Evolutionary conservation across 2,888 invertebrate genomes (phyloP).

Genomic region (Malachius bipustulatus): DNA sequence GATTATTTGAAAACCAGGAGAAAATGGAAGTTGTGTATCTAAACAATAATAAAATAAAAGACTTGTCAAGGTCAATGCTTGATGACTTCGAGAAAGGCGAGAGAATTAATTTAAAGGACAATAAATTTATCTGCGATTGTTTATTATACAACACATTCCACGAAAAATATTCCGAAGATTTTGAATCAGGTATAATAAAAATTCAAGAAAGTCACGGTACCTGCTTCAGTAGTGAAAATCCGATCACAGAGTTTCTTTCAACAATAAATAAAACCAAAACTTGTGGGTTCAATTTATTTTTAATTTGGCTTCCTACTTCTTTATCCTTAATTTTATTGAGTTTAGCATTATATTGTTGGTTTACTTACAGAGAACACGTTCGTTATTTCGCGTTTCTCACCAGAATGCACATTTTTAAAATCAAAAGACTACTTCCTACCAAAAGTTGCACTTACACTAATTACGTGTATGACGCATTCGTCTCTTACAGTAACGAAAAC

Average conservation of each 20-base stretch:
- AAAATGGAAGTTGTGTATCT: slow-evolving; percentile 36
- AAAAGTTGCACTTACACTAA: slow-evolving; percentile 26
- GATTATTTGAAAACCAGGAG: slow-evolving; percentile 39
- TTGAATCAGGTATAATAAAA: slow-evolving; percentile 13
- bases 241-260: background rate
- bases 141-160: slow-evolving; percentile 14
- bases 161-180: slow-evolving; percentile 13
- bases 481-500: slow-evolving; percentile 49
- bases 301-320: too few species aligned
- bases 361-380: slow-evolving; percentile 40
- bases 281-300: background rate
- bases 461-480: slow-evolving; percentile 48
- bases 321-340: too few species aligned
- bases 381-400: slow-evolving; percentile 46
- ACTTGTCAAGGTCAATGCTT: slow-evolving; percentile 45
- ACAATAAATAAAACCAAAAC: background rate
- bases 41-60: slow-evolving; percentile 44
- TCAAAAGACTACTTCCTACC: slow-evolving; percentile 23
- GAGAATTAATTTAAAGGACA: slow-evolving; percentile 40
- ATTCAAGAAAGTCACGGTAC: slow-evolving; percentile 14
- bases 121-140: slow-evolving; percentile 46
- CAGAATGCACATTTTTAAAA: slow-evolving; percentile 40
- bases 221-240: slow-evolving; percentile 10
- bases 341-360: too few species aligned
- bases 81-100: slow-evolving; percentile 41